Evolutionary conservation across 2,113 vertebrate genomes (phyloP).

Genomic region (Typhlomys cinereus): DNA sequence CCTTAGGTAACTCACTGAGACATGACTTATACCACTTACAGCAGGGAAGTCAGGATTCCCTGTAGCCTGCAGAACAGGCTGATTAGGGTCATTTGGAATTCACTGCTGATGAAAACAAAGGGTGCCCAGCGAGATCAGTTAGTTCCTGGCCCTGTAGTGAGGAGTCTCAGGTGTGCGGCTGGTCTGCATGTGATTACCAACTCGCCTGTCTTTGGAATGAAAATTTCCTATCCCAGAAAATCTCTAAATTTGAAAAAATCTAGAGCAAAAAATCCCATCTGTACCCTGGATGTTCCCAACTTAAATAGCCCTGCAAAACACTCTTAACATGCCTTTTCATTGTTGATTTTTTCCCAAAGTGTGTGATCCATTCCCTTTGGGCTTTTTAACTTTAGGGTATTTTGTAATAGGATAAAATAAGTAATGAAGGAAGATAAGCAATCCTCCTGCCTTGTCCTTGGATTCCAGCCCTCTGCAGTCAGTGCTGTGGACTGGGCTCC

Average conservation of each 20-base stretch:
- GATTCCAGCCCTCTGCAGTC: not conserved
- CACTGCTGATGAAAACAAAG: not conserved
- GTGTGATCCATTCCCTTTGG: not conserved
- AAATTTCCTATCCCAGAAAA: not conserved
- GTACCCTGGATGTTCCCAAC: not conserved
- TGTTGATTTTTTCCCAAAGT: not conserved
- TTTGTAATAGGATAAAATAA: not conserved
- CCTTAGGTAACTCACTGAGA: not conserved
- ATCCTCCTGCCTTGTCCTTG: not conserved
- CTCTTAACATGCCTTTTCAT: not conserved
- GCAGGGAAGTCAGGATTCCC: not conserved
- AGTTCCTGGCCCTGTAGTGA: no score
- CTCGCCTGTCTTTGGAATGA: not conserved
- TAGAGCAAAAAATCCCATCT: not conserved
- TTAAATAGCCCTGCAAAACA: not conserved
- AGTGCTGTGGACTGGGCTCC: not conserved
- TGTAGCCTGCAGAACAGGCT: not conserved
- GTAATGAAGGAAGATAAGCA: not conserved
- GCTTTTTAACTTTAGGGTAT: not conserved
- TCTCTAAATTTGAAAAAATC: not conserved
- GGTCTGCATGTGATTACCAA: not conserved
- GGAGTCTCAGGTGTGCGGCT: not conserved
- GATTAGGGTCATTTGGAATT: not conserved
- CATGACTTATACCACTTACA: not conserved
- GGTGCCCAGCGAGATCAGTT: not conserved